phyloP scores from a whole-genome alignment of 1,140 invertebrate genomes.

The Drosophila baimaii region DNA sequence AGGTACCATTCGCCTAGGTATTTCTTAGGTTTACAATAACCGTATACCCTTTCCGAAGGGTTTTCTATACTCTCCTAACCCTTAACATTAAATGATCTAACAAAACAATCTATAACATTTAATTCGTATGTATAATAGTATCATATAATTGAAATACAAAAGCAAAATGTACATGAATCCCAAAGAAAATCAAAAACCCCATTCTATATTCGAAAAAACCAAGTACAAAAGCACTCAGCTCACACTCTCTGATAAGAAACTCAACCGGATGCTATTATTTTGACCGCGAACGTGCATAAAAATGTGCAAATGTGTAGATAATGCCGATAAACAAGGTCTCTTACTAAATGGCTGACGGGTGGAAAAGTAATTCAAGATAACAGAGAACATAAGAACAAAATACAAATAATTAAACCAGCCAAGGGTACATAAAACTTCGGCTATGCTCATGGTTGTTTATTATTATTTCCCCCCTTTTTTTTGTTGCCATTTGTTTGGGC shows the following conservation, averaged over 20 bases:
- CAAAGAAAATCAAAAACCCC: neutral
- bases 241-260: neutral
- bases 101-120: too few species aligned
- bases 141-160: too few species aligned
- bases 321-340: conserved; percentile 35
- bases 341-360: conserved; percentile 22
- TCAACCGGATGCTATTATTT: conserved; percentile 8
- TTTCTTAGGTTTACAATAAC: neutral
- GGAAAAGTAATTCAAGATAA: conserved; percentile 37
- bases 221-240: too few species aligned
- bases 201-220: neutral
- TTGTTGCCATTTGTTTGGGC: conserved; percentile 49
- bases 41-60: conserved; percentile 5
- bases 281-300: conserved; percentile 17
- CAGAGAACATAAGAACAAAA: conserved; percentile 5
- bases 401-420: conserved; percentile 7
- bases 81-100: too few species aligned
- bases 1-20: neutral
- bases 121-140: too few species aligned
- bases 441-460: conserved; percentile 17
- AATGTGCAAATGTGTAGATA: conserved; percentile 31
- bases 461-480: conserved; percentile 5
- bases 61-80: too few species aligned
- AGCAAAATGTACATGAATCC: neutral
- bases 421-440: conserved; percentile 33